phyloP scores from a whole-genome alignment of 2,797 vertebrate genomes.

The Anguilla anguilla region DNA sequence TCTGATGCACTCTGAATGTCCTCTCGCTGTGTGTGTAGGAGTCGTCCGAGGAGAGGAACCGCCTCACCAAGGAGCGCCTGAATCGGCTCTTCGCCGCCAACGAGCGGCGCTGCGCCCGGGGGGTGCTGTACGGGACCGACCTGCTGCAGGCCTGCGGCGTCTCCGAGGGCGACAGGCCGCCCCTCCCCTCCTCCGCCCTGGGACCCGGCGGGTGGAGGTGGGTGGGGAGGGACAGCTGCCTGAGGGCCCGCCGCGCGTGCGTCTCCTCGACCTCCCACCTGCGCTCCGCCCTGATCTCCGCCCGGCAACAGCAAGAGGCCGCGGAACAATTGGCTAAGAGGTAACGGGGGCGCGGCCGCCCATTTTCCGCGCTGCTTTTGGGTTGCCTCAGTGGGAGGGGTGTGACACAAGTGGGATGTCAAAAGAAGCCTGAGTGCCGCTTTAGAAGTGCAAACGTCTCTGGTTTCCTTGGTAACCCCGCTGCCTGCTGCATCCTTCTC shows the following conservation, averaged over 20 bases:
- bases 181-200: constrained; percentile 41
- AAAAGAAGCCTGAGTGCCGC: not conserved
- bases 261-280: constrained; percentile 65
- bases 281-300: constrained; percentile 67
- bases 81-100: constrained; percentile 82
- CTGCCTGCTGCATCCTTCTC: constrained; percentile 8
- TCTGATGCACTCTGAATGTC: not conserved
- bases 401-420: not conserved
- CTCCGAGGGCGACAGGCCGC: constrained; percentile 37
- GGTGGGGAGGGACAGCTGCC: constrained; percentile 78
- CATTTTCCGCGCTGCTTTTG: not conserved
- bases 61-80: constrained; percentile 84
- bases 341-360: constrained; percentile 54
- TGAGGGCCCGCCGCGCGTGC: constrained; percentile 65
- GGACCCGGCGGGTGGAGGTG: constrained; percentile 76
- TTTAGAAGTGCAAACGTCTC: not conserved
- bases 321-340: constrained; percentile 75
- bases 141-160: constrained; percentile 78
- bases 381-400: not conserved
- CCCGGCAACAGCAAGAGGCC: constrained; percentile 66
- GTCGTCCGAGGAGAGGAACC: constrained; percentile 79
- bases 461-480: not conserved
- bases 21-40: constrained; percentile 65
- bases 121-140: constrained; percentile 87
- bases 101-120: constrained; percentile 81